Conservation (phyloP, 2,888 invertebrate genomes). For the Chrysolina americana region DNA sequence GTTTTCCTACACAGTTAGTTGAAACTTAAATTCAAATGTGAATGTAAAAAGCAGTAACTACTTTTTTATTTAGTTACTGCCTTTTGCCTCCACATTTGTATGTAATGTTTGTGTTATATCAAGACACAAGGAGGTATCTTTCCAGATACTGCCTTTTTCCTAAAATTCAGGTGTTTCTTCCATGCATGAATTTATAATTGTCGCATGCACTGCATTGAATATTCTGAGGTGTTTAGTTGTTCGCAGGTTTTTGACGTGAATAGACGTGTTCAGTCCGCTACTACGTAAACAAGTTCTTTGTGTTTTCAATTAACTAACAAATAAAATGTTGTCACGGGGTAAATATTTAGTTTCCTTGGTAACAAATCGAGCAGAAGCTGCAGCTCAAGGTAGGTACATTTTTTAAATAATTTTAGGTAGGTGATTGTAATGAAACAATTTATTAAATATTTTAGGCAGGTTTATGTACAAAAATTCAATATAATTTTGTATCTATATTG, state of each 20-base stretch:
- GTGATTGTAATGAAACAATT: background rate
- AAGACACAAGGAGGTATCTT: background rate
- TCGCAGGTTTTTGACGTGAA: background rate
- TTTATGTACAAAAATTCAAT: constrained; percentile 5
- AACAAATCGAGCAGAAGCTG: constrained; percentile 2
- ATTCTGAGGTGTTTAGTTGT: background rate
- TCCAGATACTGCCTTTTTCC: constrained; percentile 3
- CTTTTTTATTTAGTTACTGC: background rate
- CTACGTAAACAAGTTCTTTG: background rate
- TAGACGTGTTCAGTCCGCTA: constrained; percentile 7
- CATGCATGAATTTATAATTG: constrained; percentile 1
- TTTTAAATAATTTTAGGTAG: constrained; percentile 1
- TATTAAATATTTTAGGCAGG: background rate
- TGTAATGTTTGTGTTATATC: constrained; percentile 7
- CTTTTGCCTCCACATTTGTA: background rate
- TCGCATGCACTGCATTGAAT: background rate
- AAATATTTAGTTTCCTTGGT: constrained; percentile 10
- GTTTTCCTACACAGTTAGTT: constrained; percentile 11
- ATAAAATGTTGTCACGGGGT: background rate
- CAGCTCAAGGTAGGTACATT: constrained; percentile 6
- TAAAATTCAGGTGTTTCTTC: background rate
- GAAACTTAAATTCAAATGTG: constrained; percentile 6
- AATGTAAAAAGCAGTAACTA: constrained; percentile 5
- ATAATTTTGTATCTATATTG: background rate
- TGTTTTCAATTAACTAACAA: background rate